Conservation (phyloP, 2,113 vertebrate genomes). For the Lepisosteus osseus region DNA sequence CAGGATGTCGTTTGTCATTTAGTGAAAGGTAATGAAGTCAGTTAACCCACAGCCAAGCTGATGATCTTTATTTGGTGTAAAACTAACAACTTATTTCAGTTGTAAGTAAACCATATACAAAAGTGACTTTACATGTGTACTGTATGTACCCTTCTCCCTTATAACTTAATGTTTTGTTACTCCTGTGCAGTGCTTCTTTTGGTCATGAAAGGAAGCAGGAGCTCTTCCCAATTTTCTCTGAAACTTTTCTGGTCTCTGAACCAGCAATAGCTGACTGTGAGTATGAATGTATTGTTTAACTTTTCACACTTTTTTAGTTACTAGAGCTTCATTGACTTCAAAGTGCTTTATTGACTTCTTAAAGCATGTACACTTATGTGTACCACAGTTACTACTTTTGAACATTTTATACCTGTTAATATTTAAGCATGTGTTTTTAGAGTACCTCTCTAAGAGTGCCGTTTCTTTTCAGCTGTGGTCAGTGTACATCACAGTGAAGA, state of each 20-base stretch:
- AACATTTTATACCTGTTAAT: too few species aligned
- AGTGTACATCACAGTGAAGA: constrained; percentile 67
- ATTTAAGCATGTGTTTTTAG: too few species aligned
- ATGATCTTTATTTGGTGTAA: too few species aligned
- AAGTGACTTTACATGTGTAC: too few species aligned
- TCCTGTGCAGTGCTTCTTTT: constrained; percentile 41
- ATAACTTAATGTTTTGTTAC: background rate
- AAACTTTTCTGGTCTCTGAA: constrained; percentile 52
- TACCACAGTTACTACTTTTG: too few species aligned
- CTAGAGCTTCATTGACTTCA: too few species aligned
- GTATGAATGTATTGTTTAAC: constrained; percentile 46
- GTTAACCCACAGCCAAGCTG: background rate
- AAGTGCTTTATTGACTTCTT: too few species aligned
- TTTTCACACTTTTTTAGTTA: too few species aligned
- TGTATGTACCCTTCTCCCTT: too few species aligned
- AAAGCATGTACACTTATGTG: too few species aligned
- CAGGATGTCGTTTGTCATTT: background rate
- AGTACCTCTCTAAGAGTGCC: background rate
- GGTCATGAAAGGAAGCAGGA: constrained; percentile 30
- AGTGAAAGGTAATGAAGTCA: background rate
- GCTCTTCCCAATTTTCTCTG: constrained; percentile 21
- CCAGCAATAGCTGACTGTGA: constrained; percentile 55
- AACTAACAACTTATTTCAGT: too few species aligned
- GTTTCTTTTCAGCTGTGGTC: constrained; percentile 62
- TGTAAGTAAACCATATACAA: too few species aligned